These are phyloP conservation scores for Alfaro cultratus DNA, from an alignment of 2,797 vertebrate genomes.

Conservation along the genomic window DNA sequence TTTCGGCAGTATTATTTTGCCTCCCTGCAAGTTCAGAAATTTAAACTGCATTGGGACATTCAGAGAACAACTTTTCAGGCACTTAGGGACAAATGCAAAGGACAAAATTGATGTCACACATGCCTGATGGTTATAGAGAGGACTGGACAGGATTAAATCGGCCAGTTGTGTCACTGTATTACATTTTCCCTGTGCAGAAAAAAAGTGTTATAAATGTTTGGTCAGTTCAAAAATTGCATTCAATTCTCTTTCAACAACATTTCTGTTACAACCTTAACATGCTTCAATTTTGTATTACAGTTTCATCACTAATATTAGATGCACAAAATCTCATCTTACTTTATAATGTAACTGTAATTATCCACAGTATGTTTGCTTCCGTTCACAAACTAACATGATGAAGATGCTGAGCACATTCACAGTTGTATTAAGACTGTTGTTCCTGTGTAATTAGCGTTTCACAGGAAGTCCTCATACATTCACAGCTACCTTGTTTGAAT, in stretches of 20 bases:
- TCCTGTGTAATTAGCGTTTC: constrained; percentile 21
- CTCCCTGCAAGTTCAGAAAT: background rate
- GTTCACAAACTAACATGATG: background rate
- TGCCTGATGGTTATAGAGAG: background rate
- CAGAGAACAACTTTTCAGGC: background rate
- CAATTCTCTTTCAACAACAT: background rate
- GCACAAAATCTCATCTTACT: background rate
- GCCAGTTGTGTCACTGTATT: background rate
- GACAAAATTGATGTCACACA: background rate
- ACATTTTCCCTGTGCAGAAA: background rate
- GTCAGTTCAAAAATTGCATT: background rate
- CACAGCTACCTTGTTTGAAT: constrained; percentile 38
- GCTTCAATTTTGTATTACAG: background rate
- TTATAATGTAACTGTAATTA: constrained; percentile 1
- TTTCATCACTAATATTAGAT: background rate
- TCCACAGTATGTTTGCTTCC: background rate
- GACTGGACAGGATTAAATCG: background rate
- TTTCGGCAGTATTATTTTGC: background rate
- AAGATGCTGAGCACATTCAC: background rate
- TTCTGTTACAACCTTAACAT: background rate
- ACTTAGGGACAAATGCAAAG: background rate
- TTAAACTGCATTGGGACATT: background rate
- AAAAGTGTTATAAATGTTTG: background rate
- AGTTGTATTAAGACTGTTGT: constrained; percentile 9
- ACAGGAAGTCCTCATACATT: constrained; percentile 25